phyloP scores from a whole-genome alignment of 2,113 vertebrate species.

The Lamprologus callipterus region DNA sequence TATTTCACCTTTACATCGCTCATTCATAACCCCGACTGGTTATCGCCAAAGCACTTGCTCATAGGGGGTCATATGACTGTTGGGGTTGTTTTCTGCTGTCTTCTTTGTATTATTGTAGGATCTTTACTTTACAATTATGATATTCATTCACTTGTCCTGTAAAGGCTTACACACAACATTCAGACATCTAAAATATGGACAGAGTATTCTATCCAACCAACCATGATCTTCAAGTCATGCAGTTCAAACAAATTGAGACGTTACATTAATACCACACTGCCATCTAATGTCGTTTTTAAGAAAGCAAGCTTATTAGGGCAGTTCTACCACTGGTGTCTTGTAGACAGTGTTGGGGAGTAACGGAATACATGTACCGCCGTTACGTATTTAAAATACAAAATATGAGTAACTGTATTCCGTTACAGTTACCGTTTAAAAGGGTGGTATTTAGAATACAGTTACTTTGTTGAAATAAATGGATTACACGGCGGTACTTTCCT shows the following conservation, averaged over 20 bases:
- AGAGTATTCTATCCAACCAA: not conserved
- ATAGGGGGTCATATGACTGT: not conserved
- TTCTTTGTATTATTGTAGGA: not conserved
- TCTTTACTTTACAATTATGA: not conserved
- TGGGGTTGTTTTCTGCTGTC: not conserved
- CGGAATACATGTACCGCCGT: no score
- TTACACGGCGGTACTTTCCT: no score
- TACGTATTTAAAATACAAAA: no score
- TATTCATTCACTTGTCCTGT: not conserved
- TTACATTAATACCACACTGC: not conserved
- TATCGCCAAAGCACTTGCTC: not conserved
- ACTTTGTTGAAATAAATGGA: no score
- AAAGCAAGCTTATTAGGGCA: not conserved
- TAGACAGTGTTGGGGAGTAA: no score
- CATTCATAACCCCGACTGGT: not conserved
- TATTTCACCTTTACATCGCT: not conserved
- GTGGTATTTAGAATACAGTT: no score
- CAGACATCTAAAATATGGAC: not conserved
- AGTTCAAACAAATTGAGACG: not conserved
- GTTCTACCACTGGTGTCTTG: not conserved
- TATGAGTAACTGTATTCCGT: no score
- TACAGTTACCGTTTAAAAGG: no score
- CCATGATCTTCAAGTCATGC: not conserved
- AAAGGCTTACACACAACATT: not conserved
- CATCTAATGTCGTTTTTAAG: not conserved